phyloP scores from a whole-genome alignment of 2,113 vertebrate species.

The Motacilla tschutschensis region DNA sequence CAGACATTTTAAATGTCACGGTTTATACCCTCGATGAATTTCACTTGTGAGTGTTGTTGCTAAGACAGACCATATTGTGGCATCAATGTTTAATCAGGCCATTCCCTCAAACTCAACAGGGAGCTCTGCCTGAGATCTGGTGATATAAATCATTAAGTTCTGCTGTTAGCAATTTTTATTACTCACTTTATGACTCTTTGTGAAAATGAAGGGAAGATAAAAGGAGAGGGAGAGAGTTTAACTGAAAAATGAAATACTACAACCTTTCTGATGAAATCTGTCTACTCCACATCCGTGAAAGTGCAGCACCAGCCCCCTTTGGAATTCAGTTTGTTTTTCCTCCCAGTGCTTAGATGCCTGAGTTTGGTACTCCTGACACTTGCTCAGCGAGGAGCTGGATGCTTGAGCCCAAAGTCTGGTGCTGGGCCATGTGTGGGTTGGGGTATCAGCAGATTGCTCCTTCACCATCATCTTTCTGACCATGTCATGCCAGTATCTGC shows the following conservation, averaged over 20 bases:
- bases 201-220: neutral
- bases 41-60: constrained; percentile 24
- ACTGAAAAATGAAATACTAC: neutral
- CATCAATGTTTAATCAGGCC: constrained; percentile 61
- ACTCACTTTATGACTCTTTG: neutral
- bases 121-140: constrained; percentile 27
- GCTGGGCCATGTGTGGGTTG: neutral
- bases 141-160: constrained; percentile 12
- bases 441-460: neutral
- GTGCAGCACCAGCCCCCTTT: neutral
- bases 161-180: constrained; percentile 24
- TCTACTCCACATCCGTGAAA: neutral
- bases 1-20: constrained; percentile 1
- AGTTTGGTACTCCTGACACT: neutral
- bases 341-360: neutral
- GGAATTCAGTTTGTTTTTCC: neutral
- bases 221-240: neutral
- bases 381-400: neutral
- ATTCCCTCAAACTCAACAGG: constrained; percentile 34
- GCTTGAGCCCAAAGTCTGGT: neutral
- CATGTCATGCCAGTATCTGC: neutral
- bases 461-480: neutral
- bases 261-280: neutral
- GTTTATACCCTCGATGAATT: constrained; percentile 34
- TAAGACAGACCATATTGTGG: constrained; percentile 52